These are phyloP conservation scores for Epinephelus moara DNA, from an alignment of 2,113 vertebrate species.

Conservation along the genomic window DNA sequence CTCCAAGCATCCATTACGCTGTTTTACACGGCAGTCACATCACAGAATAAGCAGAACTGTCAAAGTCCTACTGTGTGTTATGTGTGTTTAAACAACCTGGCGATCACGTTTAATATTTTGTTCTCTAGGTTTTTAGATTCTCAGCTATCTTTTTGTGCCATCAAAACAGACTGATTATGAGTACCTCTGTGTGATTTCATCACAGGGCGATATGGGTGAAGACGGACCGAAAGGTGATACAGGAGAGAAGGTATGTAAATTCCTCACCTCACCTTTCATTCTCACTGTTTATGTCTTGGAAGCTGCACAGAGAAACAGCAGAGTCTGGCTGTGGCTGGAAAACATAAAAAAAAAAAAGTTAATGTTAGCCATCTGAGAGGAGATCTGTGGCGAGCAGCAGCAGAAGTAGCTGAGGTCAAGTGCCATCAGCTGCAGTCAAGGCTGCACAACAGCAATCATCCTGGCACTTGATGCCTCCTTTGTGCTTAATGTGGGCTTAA, in stretches of 20 bases:
- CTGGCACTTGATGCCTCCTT: constrained; percentile 41
- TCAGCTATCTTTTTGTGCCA: not conserved
- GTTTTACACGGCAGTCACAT: constrained; percentile 34
- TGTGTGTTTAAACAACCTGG: not conserved
- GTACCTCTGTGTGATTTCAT: constrained; percentile 44
- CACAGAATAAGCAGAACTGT: constrained; percentile 9
- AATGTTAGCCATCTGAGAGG: constrained; percentile 52
- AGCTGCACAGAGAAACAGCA: constrained; percentile 24
- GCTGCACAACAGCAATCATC: constrained; percentile 34
- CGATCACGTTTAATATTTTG: constrained; percentile 5
- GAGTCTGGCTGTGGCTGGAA: constrained; percentile 27
- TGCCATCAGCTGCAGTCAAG: constrained; percentile 53
- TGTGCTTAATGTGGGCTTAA: constrained; percentile 67
- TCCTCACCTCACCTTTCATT: constrained; percentile 19
- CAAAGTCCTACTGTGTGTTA: constrained; percentile 36
- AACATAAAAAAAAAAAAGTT: constrained; percentile 44
- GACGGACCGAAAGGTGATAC: constrained; percentile 90
- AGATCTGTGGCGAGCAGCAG: constrained; percentile 25
- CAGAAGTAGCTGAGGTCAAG: constrained; percentile 51
- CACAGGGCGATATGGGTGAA: constrained; percentile 93
- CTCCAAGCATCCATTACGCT: constrained; percentile 17
- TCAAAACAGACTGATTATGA: constrained; percentile 1
- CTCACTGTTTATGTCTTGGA: constrained; percentile 53
- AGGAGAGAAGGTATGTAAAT: constrained; percentile 91
- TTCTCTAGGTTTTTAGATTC: not conserved